Conservation (phyloP, 2,797 vertebrate species). For the Thamnophis elegans region DNA sequence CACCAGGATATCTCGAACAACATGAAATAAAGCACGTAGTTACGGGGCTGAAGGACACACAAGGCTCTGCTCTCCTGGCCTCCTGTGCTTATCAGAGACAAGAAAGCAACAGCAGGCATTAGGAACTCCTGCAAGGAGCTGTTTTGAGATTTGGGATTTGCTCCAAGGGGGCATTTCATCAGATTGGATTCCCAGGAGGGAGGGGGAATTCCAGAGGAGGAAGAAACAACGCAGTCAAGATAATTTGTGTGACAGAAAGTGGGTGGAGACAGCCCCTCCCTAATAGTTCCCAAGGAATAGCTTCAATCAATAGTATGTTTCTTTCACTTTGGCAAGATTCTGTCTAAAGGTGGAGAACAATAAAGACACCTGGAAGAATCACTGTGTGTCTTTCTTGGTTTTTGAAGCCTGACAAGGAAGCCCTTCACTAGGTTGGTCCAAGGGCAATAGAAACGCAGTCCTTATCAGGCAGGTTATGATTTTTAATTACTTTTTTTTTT, state of each 20-base stretch:
- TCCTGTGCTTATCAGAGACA: slow-evolving; percentile 17
- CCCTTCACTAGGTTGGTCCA: background rate
- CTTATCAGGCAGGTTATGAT: background rate
- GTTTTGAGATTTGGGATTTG: slow-evolving; percentile 14
- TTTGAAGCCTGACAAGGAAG: background rate
- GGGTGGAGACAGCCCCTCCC: background rate
- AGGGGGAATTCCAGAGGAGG: background rate
- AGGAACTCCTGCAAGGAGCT: background rate
- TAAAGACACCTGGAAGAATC: background rate
- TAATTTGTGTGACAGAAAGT: background rate
- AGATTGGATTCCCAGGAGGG: background rate
- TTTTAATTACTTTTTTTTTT: background rate
- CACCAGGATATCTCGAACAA: background rate
- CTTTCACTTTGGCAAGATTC: background rate
- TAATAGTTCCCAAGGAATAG: background rate
- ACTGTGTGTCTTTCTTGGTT: background rate
- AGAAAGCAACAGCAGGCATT: background rate
- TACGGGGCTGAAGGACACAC: slow-evolving; percentile 14
- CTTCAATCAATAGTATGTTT: background rate
- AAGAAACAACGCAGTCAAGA: background rate
- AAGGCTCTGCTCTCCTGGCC: background rate
- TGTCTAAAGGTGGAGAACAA: background rate
- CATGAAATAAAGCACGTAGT: slow-evolving; percentile 21
- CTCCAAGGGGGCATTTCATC: background rate
- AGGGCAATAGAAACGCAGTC: background rate